Conservation (phyloP, 1,140 invertebrate genomes). For the Brachionus paranguensis region DNA sequence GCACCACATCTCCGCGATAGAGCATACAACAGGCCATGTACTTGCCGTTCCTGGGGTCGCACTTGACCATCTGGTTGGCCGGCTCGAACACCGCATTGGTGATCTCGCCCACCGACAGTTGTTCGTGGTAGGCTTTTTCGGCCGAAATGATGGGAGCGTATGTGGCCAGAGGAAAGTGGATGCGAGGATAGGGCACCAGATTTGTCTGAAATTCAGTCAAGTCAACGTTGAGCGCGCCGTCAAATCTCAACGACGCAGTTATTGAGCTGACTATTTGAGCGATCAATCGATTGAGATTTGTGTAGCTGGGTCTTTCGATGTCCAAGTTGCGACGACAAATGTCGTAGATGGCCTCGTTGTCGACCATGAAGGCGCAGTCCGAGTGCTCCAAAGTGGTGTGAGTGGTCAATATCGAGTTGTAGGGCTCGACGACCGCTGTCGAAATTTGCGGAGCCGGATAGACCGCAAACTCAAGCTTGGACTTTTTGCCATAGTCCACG, state of each 20-base stretch:
- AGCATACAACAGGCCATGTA: slow-evolving; percentile 58
- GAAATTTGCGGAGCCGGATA: slow-evolving; percentile 71
- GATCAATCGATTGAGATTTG: slow-evolving; percentile 71
- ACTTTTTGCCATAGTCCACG: slow-evolving; percentile 81
- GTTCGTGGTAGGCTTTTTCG: slow-evolving; percentile 54
- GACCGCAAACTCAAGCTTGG: slow-evolving; percentile 76
- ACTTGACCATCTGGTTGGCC: slow-evolving; percentile 66
- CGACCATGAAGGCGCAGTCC: slow-evolving; percentile 61
- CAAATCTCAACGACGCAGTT: slow-evolving; percentile 64
- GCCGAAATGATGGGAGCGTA: slow-evolving; percentile 66
- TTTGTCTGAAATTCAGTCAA: slow-evolving; percentile 50
- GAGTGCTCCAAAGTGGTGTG: slow-evolving; percentile 53
- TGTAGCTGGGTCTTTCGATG: slow-evolving; percentile 73
- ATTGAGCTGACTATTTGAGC: slow-evolving; percentile 80
- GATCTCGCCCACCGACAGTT: slow-evolving; percentile 57
- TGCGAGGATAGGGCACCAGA: slow-evolving; percentile 56
- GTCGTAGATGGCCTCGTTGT: slow-evolving; percentile 79
- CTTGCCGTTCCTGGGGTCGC: slow-evolving; percentile 60
- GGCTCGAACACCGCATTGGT: slow-evolving; percentile 63
- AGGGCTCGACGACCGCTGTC: slow-evolving; percentile 56
- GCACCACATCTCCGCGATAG: slow-evolving; percentile 58
- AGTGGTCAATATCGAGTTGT: slow-evolving; percentile 55
- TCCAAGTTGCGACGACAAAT: slow-evolving; percentile 77
- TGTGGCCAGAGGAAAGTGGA: slow-evolving; percentile 69
- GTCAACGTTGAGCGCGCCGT: slow-evolving; percentile 48